Conservation (phyloP, 2,797 vertebrate genomes). For the Triplophysa bombifrons region DNA sequence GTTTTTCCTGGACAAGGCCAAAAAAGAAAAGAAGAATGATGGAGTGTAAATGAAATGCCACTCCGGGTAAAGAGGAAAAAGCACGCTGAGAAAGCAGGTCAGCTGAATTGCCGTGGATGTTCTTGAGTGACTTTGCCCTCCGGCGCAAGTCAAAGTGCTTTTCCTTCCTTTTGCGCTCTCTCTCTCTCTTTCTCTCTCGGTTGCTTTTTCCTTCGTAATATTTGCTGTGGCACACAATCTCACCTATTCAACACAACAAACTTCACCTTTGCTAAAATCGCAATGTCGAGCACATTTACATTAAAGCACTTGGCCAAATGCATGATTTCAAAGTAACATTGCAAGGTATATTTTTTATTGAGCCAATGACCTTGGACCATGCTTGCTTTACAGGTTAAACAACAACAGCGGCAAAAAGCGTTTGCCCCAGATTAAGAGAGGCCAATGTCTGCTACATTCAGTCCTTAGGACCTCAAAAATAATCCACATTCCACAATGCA, state of each 20-base stretch:
- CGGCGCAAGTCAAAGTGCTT: conserved; percentile 49
- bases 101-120: conserved; percentile 74
- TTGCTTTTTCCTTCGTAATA: conserved; percentile 20
- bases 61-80: conserved; percentile 71
- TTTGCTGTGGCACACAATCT: neutral
- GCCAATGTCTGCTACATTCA: neutral
- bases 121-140: conserved; percentile 71
- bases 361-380: neutral
- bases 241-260: neutral
- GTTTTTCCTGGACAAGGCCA: conserved; percentile 49
- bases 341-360: neutral
- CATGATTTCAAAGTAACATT: neutral
- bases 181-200: conserved; percentile 51
- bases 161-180: conserved; percentile 20
- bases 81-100: conserved; percentile 68
- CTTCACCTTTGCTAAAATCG: neutral
- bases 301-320: neutral
- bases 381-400: neutral
- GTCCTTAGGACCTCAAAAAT: neutral
- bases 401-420: neutral
- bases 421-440: neutral
- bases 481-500: no score
- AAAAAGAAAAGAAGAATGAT: conserved; percentile 70
- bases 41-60: conserved; percentile 76
- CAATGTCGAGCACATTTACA: neutral